Conservation (phyloP, 2,888 invertebrate species). For the Polydesmus complanatus region DNA sequence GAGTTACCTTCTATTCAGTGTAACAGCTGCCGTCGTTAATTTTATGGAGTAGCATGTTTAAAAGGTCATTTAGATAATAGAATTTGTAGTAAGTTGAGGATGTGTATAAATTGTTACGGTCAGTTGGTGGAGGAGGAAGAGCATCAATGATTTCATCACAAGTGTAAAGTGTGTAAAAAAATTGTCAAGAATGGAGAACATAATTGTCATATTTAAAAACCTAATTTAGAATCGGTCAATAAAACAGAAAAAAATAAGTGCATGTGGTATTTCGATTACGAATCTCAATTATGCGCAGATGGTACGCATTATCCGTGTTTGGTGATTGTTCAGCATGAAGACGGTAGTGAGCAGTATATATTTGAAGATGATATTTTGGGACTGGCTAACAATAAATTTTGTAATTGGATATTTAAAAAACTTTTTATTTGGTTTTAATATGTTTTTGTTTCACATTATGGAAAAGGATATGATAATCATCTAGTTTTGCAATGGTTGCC, state of each 20-base stretch:
- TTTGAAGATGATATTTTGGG: neutral
- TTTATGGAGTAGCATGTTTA: no score
- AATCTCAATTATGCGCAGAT: neutral
- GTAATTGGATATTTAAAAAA: neutral
- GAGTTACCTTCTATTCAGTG: no score
- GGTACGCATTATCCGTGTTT: neutral
- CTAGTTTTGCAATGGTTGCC: neutral
- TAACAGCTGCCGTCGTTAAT: no score
- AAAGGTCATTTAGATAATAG: no score
- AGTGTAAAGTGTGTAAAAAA: no score
- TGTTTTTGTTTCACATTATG: no score
- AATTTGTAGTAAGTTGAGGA: no score
- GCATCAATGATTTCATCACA: no score
- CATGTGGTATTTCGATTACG: neutral
- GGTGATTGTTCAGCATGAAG: neutral
- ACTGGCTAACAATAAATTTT: neutral
- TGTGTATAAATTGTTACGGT: no score
- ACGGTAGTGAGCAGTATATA: neutral
- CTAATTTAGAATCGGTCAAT: neutral
- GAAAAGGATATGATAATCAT: neutral
- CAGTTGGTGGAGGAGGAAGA: no score
- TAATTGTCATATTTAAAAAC: neutral
- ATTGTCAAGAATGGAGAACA: neutral
- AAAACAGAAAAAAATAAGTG: neutral
- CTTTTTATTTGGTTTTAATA: no score